A percentile compares a stretch with the other conserved stretches of the same genome.
phyloP scores from a whole-genome alignment of 2,797 vertebrate species.

The Alosa sapidissima region DNA sequence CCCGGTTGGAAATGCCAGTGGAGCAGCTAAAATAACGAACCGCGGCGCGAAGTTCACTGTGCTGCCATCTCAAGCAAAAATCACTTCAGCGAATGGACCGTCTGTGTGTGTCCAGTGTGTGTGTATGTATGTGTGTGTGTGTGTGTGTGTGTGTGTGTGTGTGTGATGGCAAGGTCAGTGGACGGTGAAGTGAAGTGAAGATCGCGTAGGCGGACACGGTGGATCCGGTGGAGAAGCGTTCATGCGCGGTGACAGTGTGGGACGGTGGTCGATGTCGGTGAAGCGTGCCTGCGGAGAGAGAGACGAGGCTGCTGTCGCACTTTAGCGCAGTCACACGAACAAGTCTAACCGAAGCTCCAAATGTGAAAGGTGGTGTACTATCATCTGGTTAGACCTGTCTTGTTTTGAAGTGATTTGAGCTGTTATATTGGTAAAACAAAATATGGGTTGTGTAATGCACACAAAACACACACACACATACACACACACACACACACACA shows the following conservation, averaged over 20 bases:
- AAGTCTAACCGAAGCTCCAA: neutral
- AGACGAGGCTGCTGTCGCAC: neutral
- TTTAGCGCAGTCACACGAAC: slow-evolving; percentile 7
- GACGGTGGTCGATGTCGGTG: slow-evolving; percentile 6
- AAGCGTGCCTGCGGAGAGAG: slow-evolving; percentile 8
- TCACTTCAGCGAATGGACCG: slow-evolving; percentile 57
- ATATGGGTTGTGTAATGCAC: neutral
- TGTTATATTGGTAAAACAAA: neutral
- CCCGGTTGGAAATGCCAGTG: neutral
- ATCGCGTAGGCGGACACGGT: slow-evolving; percentile 18
- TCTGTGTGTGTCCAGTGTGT: slow-evolving; percentile 43
- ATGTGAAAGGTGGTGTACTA: neutral
- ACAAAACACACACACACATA: neutral
- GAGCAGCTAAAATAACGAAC: neutral
- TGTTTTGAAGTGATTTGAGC: neutral
- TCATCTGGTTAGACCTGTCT: neutral
- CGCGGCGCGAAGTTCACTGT: neutral
- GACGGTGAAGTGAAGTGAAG: slow-evolving; percentile 64
- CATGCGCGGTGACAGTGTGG: slow-evolving; percentile 17
- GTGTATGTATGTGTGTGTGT: slow-evolving; percentile 46
- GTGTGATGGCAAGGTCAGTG: slow-evolving; percentile 68
- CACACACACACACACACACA: neutral
- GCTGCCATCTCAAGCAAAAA: slow-evolving; percentile 34
- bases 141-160: slow-evolving; percentile 44
- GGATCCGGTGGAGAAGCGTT: neutral